Evolutionary conservation across 2,113 vertebrate genomes (phyloP).

Genomic region (Rhipidura dahli): DNA sequence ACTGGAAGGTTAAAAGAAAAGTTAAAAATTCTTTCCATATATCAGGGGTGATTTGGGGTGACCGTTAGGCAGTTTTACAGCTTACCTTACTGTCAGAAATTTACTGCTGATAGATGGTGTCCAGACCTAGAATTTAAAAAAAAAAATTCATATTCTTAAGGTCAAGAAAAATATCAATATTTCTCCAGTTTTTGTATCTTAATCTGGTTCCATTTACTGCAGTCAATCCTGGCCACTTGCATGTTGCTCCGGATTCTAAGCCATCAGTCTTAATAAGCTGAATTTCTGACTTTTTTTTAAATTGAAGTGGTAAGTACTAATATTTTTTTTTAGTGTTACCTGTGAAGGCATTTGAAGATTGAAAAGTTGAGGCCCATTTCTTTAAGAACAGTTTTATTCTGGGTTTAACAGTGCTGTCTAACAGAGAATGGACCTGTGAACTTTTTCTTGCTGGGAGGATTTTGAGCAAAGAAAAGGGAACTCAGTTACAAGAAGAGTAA

Average conservation of each 20-base stretch:
- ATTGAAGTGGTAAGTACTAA: not conserved
- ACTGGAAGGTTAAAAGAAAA: not conserved
- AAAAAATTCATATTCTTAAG: not conserved
- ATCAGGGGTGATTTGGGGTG: not conserved
- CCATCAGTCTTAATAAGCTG: not conserved
- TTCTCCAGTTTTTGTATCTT: not conserved
- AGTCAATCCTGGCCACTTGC: not conserved
- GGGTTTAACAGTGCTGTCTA: not conserved
- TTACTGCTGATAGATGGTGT: not conserved
- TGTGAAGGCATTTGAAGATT: not conserved
- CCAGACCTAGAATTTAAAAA: not conserved
- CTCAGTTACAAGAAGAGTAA: not conserved
- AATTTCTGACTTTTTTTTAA: not conserved
- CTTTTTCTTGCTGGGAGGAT: not conserved
- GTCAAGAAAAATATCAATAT: not conserved
- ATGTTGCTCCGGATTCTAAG: not conserved
- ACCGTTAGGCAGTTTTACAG: not conserved
- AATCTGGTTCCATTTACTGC: not conserved
- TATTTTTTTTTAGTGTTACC: not conserved
- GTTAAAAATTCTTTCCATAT: not conserved
- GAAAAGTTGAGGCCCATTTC: not conserved
- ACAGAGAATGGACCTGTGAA: not conserved
- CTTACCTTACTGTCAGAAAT: not conserved
- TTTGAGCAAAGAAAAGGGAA: not conserved
- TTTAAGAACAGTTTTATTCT: not conserved